Evolutionary conservation across 2,113 vertebrate genomes (phyloP), one percentile per base, ranked within the genome.

Genomic region (Oenanthe melanoleuca): DNA sequence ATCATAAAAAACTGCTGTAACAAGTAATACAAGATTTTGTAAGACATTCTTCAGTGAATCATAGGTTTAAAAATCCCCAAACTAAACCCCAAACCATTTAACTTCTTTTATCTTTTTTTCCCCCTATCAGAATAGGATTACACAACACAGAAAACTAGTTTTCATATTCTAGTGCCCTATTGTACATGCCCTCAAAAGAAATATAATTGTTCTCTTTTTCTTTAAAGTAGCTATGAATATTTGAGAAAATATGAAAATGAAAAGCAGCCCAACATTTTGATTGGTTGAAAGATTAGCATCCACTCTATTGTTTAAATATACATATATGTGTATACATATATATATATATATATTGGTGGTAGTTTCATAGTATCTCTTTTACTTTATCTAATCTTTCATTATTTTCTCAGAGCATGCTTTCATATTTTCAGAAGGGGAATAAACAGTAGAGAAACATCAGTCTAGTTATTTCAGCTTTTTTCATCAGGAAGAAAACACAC

Each of bases 351-450:
- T 49, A 42, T 12, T 59, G 18, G 9, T 70, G 28, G n/a, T 65
- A 66, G 29, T 81, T 96, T 60, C 26, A 38, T 80, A 93, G 72
- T 40, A 95, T 72, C 53, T 52, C 12, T 95, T 42, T 24, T n/a
- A 74, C 63, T 79, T 94, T 80, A 93, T 91, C 84, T 89, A 50
- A 4, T 17, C 67, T 85, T 91, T 80, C 78, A 70, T 91, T 85
- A 86, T 80, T 92, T 88, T 86, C 50, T 73, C 74, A 92, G 49
- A 89, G 86, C 14, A 84, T 50, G 5, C 34, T 94, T 86, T 80
- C 26, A 47, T 73, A 50, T 44, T 55, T 94, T 69, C 83, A 66
- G 60, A 80, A 86, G 28, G 12, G 3, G 65, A 52, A 78, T 85
- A 95, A 93, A 59, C 37, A 84, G 18, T 14, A 80, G 80, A 33